phyloP scores from a whole-genome alignment of 2,888 invertebrate genomes.

The Nephrotoma flavescens region DNA sequence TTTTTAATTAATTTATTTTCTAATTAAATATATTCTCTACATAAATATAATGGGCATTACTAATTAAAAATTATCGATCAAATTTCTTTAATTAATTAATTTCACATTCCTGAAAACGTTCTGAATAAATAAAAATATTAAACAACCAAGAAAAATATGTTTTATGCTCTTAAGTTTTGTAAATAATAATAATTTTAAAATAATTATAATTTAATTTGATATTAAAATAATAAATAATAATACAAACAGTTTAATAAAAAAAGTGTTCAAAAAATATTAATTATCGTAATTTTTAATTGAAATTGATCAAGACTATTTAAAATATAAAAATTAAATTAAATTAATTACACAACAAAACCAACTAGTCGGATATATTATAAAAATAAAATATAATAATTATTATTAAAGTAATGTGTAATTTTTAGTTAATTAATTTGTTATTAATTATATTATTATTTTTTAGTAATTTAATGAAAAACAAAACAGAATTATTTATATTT shows the following conservation, averaged over 20 bases:
- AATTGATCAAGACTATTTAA: neutral
- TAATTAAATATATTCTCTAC: neutral
- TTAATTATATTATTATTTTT: neutral
- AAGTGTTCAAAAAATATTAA: neutral
- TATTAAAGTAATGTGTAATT: neutral
- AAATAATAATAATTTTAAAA: neutral
- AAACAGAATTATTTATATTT: neutral
- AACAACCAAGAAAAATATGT: neutral
- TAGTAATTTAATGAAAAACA: neutral
- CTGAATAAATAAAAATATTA: neutral
- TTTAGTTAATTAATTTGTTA: neutral
- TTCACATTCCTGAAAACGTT: neutral
- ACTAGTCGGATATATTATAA: neutral
- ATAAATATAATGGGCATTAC: neutral
- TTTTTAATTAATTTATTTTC: neutral
- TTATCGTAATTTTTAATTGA: neutral
- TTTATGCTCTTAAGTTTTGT: neutral
- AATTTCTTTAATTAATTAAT: neutral
- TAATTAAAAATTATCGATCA: neutral
- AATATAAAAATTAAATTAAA: neutral
- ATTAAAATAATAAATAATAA: neutral
- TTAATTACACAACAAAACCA: neutral
- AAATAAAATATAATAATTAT: neutral
- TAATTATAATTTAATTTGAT: neutral
- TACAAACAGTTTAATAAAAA: neutral